Conservation (phyloP, 2,113 vertebrate genomes). For the Thamnaconus septentrionalis region DNA sequence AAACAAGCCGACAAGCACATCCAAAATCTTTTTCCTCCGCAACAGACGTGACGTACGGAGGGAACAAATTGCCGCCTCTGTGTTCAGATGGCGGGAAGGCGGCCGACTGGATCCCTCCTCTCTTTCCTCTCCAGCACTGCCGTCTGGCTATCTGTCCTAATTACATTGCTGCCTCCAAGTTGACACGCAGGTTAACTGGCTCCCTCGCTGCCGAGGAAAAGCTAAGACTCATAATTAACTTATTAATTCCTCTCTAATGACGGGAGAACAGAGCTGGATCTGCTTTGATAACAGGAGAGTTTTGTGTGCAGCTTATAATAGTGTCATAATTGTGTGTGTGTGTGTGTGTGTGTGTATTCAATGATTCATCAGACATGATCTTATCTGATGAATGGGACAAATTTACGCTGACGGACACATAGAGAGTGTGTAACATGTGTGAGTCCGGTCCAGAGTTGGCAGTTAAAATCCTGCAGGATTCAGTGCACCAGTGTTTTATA, state of each 20-base stretch:
- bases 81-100: too few relatives aligned
- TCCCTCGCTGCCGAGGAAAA: constrained; percentile 26
- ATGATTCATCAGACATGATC: too few relatives aligned
- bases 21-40: too few relatives aligned
- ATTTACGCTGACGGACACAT: too few relatives aligned
- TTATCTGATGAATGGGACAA: too few relatives aligned
- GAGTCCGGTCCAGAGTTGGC: too few relatives aligned
- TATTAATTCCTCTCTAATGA: constrained; percentile 35
- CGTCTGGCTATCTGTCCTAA: constrained; percentile 39
- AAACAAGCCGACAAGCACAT: too few relatives aligned
- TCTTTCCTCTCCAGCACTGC: constrained; percentile 17
- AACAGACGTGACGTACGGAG: too few relatives aligned
- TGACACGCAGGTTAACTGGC: constrained; percentile 42
- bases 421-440: too few relatives aligned
- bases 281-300: constrained; percentile 2
- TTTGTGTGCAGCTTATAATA: not conserved
- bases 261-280: constrained; percentile 4
- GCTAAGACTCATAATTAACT: constrained; percentile 42
- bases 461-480: too few relatives aligned
- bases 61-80: too few relatives aligned
- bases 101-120: not conserved
- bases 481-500: too few relatives aligned
- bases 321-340: not conserved
- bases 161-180: constrained; percentile 29
- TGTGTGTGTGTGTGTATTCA: not conserved